A percentile compares a stretch with the other conserved stretches of the same genome.
Conservation (phyloP, 2,113 vertebrate species). For the Tragelaphus buxtoni region DNA sequence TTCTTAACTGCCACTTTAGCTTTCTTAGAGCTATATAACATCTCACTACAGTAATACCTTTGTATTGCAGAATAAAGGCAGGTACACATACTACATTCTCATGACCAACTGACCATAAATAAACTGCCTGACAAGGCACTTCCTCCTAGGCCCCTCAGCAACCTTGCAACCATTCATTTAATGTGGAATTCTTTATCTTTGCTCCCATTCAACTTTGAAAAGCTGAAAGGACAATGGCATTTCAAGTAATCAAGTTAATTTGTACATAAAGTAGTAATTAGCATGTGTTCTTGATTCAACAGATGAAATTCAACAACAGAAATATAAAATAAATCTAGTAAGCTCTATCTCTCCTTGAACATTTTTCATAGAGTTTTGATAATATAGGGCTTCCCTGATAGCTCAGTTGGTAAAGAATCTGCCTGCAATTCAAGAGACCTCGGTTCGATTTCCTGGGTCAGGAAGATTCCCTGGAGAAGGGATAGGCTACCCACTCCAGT, state of each 20-base stretch:
- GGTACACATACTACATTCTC: background rate
- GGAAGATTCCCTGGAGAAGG: background rate
- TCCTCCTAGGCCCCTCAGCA: background rate
- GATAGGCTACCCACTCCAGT: background rate
- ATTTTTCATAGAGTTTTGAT: background rate
- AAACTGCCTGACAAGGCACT: background rate
- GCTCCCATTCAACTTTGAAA: background rate
- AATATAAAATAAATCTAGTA: constrained; percentile 38
- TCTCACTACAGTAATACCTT: background rate
- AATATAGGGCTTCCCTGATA: background rate
- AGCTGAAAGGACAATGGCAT: constrained; percentile 1
- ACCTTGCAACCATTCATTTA: background rate
- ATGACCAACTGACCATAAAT: background rate
- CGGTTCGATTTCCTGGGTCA: background rate
- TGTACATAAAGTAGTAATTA: constrained; percentile 34
- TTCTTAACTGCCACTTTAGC: background rate
- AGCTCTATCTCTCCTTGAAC: background rate
- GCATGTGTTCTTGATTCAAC: background rate
- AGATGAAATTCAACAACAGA: background rate
- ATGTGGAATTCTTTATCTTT: background rate
- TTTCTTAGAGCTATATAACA: background rate
- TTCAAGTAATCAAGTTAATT: constrained; percentile 9
- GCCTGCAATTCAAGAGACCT: background rate
- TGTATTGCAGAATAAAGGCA: background rate
- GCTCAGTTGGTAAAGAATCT: background rate